These are phyloP conservation scores for Pantala flavescens DNA, from an alignment of 1,140 invertebrate species.

Conservation along the genomic window DNA sequence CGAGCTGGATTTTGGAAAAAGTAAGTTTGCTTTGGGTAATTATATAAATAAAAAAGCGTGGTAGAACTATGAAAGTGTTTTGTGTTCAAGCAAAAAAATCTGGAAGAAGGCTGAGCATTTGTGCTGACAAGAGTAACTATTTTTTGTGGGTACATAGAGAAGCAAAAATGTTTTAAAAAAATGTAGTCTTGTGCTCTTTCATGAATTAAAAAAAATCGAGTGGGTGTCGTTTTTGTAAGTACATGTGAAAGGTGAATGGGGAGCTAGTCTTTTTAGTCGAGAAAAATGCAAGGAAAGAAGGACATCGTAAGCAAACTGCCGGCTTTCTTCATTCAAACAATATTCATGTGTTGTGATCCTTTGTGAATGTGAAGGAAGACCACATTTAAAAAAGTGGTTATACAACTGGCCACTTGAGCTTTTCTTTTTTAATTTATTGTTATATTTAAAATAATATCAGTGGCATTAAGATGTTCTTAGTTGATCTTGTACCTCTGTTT, in stretches of 20 bases:
- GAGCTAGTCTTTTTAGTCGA: background rate
- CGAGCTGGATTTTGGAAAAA: background rate
- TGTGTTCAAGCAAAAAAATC: background rate
- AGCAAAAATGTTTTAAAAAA: too few species aligned
- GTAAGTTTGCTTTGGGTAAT: background rate
- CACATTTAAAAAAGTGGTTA: background rate
- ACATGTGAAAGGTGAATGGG: background rate
- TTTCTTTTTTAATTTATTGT: background rate
- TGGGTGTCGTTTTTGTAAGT: background rate
- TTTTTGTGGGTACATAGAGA: background rate
- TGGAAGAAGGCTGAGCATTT: background rate
- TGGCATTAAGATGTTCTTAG: background rate
- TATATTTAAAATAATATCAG: background rate
- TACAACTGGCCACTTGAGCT: background rate
- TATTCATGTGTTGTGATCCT: background rate
- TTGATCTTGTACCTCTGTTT: background rate
- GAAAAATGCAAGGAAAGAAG: background rate
- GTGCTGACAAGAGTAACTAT: background rate
- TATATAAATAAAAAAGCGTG: background rate
- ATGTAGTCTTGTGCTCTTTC: too few species aligned
- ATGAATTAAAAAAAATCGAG: background rate
- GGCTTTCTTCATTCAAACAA: background rate
- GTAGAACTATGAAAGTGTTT: background rate
- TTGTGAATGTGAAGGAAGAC: background rate
- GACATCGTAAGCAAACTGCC: background rate